Evolutionary conservation across 2,888 invertebrate genomes (phyloP), one percentile per base, ranked within the genome.

Genomic region (Leucophenga montana): DNA sequence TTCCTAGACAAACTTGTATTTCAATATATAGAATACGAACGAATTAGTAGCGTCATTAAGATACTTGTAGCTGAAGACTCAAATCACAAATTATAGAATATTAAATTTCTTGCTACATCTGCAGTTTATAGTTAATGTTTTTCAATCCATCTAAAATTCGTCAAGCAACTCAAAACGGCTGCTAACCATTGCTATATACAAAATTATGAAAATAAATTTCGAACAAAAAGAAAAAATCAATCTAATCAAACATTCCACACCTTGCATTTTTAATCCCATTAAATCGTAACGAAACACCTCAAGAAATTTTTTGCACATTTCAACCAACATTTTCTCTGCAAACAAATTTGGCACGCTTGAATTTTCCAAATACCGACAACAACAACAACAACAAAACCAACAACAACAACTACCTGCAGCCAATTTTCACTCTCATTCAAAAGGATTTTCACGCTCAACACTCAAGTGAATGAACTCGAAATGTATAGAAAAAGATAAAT

Each of bases 181-280:
- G 56, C 22, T 22, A 14, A 9, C 13, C n/a, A n/a, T n/a, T n/a
- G 20, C 54, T 3, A 16, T n/a, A 11, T 18, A 54, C 11, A 54
- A 54, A 54, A n/a, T 18, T 1, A 54, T 20, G 9, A 18, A 1
- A 20, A 56, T 9, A 56, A 56, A 11, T 56, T 13, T 22, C 3
- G 16, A 5, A 16, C 22, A 9, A 22, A 56, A 22, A 20, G 16
- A 8, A 9, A 22, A 56, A 22, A 20, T 22, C 56, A 22, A 56
- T 22, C 39, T 11, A 39, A 39, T 39, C 39, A 39, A 39, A 39
- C 39, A 39, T 39, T 39, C 11, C 39, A 39, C 56, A 56, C 56
- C 56, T 56, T 56, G 56, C 56, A 56, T 56, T 56, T 56, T 56
- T 56, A 56, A 56, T 56, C 22, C 22, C 56, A 56, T 56, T 56